Evolutionary conservation across 2,113 vertebrate genomes (phyloP).

Genomic region (Megaleporinus macrocephalus): DNA sequence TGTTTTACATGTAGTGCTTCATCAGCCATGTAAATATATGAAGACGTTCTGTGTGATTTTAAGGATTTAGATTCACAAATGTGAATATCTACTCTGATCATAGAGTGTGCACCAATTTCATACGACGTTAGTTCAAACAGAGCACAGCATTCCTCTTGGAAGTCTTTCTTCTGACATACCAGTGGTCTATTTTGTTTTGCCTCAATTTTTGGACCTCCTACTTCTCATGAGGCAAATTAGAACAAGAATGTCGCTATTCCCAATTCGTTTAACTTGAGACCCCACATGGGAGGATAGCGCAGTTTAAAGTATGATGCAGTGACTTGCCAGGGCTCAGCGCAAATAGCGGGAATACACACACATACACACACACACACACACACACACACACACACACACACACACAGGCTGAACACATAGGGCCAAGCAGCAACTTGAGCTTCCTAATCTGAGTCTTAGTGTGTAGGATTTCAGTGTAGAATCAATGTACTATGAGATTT

Average conservation of each 20-base stretch:
- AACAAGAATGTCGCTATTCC: neutral
- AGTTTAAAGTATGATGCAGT: neutral
- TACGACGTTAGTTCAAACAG: neutral
- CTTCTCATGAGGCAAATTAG: conserved; percentile 7
- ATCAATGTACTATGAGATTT: neutral
- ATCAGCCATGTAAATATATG: neutral
- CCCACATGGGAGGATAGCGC: neutral
- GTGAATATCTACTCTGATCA: no score
- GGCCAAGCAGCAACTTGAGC: neutral
- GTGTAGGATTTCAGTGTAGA: neutral
- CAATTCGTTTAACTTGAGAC: conserved; percentile 13
- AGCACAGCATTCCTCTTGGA: neutral
- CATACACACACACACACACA: conserved; percentile 4
- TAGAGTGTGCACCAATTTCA: neutral
- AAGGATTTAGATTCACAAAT: neutral
- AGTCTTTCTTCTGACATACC: neutral
- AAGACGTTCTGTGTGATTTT: no score
- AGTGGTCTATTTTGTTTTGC: neutral
- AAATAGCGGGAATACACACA: neutral
- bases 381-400: conserved; percentile 2
- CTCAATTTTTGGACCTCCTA: neutral
- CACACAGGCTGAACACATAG: neutral
- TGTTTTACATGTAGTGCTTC: neutral
- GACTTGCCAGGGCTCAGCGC: neutral
- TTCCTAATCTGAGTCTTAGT: neutral